Evolutionary conservation across 2,797 vertebrate species (phyloP).

Genomic region (Hybognathus amarus): DNA sequence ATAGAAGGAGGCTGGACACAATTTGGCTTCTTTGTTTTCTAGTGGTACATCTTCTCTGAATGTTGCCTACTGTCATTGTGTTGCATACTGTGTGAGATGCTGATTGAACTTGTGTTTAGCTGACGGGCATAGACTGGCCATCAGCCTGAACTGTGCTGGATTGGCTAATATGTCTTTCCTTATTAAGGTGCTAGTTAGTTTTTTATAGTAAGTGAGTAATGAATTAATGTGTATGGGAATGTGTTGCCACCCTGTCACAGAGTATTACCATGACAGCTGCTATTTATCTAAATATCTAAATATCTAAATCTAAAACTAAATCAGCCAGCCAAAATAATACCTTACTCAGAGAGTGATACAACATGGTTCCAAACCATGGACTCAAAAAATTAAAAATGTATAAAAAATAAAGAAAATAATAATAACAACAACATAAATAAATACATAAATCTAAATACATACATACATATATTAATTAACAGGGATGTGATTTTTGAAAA

Average conservation of each 20-base stretch:
- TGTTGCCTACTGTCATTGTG: constrained; percentile 20
- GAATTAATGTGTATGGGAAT: background rate
- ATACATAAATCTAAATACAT: background rate
- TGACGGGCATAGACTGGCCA: constrained; percentile 25
- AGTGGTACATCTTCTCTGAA: constrained; percentile 10
- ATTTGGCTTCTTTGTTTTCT: constrained; percentile 21
- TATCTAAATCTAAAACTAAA: no score
- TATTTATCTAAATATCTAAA: background rate
- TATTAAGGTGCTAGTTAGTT: constrained; percentile 32
- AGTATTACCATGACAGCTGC: background rate
- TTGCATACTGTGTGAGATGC: background rate
- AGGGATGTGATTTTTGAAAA: background rate
- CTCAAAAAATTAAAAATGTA: background rate
- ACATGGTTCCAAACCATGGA: background rate
- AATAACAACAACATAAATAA: background rate
- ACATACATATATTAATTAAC: background rate
- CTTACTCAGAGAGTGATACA: background rate
- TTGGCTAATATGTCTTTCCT: constrained; percentile 20
- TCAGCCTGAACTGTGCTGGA: constrained; percentile 30
- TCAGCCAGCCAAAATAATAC: background rate
- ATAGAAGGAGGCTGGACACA: constrained; percentile 17
- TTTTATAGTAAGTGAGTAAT: constrained; percentile 12
- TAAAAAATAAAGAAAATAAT: no score
- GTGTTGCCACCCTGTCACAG: constrained; percentile 7
- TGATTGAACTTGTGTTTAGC: constrained; percentile 17